Conservation (phyloP, 2,113 vertebrate genomes). For the Brienomyrus longianalis region DNA sequence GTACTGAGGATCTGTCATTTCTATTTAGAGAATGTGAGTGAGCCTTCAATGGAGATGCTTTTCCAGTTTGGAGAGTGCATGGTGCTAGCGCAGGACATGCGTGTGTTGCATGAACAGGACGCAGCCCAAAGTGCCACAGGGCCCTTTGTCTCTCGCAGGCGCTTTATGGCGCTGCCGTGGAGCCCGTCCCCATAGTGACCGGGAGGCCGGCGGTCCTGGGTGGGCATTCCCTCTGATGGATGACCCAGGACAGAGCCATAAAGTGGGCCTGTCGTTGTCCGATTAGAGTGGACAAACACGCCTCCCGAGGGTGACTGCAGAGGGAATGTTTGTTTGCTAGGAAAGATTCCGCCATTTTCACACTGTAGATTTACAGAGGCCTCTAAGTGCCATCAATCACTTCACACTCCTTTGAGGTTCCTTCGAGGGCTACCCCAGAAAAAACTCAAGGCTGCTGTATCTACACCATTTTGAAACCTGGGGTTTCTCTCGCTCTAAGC, state of each 20-base stretch:
- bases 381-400: not conserved
- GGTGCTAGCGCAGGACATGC: not conserved
- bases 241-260: slow-evolving; percentile 54
- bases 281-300: slow-evolving; percentile 67
- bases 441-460: not conserved
- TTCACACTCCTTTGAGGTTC: not conserved
- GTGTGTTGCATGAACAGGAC: not conserved
- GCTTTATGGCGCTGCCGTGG: slow-evolving; percentile 59
- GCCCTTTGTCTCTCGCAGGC: slow-evolving; percentile 34
- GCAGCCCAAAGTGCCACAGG: not conserved
- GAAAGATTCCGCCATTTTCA: slow-evolving; percentile 41
- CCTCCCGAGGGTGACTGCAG: slow-evolving; percentile 30
- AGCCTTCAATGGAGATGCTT: not conserved
- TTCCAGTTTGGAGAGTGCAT: not conserved
- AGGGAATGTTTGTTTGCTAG: slow-evolving; percentile 42
- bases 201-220: slow-evolving; percentile 52
- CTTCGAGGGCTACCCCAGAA: not conserved
- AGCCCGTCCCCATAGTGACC: slow-evolving; percentile 62
- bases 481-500: not conserved
- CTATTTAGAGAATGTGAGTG: not conserved
- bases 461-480: not conserved
- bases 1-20: not conserved
- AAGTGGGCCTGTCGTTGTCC: slow-evolving; percentile 62
- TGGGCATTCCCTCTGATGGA: slow-evolving; percentile 61
- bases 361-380: slow-evolving; percentile 19